A percentile compares a stretch with the other conserved stretches of the same genome.
Conservation (phyloP, 2,888 invertebrate genomes). For the Thereva unica region DNA sequence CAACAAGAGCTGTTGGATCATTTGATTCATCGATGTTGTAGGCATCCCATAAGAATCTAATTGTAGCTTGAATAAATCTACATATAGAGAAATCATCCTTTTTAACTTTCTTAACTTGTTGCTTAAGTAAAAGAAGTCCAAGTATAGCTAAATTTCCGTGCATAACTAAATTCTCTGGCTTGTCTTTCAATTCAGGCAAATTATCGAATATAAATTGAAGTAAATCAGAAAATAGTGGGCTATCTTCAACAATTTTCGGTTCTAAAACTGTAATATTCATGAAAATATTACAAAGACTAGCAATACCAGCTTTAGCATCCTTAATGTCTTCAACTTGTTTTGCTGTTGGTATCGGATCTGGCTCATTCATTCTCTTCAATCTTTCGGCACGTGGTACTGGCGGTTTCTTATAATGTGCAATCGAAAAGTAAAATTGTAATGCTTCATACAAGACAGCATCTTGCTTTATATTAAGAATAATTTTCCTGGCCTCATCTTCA, state of each 20-base stretch:
- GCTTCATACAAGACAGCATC: slow-evolving; percentile 81
- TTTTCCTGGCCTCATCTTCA: slow-evolving; percentile 83
- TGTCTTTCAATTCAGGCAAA: slow-evolving; percentile 81
- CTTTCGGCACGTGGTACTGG: slow-evolving; percentile 80
- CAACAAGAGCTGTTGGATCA: slow-evolving; percentile 79
- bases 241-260: slow-evolving; percentile 78
- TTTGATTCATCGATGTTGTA: slow-evolving; percentile 87
- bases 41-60: slow-evolving; percentile 91
- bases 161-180: slow-evolving; percentile 80
- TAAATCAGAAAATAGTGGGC: slow-evolving; percentile 75
- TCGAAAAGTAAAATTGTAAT: slow-evolving; percentile 82
- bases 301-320: slow-evolving; percentile 81
- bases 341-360: slow-evolving; percentile 74
- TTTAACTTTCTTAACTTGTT: slow-evolving; percentile 79
- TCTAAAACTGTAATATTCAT: slow-evolving; percentile 92
- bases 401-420: slow-evolving; percentile 83
- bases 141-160: slow-evolving; percentile 84
- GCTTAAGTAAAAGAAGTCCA: slow-evolving; percentile 80
- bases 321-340: slow-evolving; percentile 80
- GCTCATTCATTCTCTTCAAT: slow-evolving; percentile 73
- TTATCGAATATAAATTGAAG: slow-evolving; percentile 85
- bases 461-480: slow-evolving; percentile 75
- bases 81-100: slow-evolving; percentile 89
- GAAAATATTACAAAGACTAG: slow-evolving; percentile 86
- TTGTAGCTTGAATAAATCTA: slow-evolving; percentile 85